These are phyloP conservation scores for Chloebia gouldiae DNA, from an alignment of 2,113 vertebrate genomes.

Conservation along the genomic window DNA sequence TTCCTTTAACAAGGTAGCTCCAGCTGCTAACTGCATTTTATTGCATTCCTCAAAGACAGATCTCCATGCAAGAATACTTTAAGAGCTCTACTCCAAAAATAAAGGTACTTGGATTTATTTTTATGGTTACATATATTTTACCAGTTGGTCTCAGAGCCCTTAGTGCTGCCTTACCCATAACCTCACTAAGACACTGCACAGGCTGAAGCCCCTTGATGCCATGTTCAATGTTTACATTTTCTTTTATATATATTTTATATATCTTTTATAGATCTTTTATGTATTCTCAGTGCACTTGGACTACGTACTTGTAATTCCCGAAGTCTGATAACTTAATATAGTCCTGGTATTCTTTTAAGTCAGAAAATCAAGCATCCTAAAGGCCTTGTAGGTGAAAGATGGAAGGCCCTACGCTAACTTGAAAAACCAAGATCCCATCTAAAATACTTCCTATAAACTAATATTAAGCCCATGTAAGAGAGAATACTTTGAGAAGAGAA, in stretches of 20 bases:
- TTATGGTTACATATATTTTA: not conserved
- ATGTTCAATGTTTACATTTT: not conserved
- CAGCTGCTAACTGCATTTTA: slow-evolving; percentile 34
- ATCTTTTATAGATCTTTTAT: not conserved
- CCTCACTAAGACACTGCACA: accelerated
- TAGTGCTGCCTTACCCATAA: not conserved
- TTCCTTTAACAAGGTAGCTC: slow-evolving; percentile 27
- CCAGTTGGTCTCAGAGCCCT: not conserved
- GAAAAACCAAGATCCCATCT: not conserved
- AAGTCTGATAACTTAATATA: not conserved
- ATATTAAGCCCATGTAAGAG: not conserved
- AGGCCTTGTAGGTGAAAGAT: not conserved
- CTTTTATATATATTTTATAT: not conserved
- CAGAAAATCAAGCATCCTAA: not conserved
- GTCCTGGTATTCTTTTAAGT: not conserved
- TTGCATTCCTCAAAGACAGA: slow-evolving; percentile 11
- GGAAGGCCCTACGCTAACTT: not conserved
- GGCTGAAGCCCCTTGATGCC: not conserved
- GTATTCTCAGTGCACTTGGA: not conserved
- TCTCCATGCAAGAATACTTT: not conserved
- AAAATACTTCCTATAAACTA: not conserved
- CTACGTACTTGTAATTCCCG: not conserved
- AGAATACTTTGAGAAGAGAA: not conserved
- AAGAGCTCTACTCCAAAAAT: not conserved
- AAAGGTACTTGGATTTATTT: not conserved